Evolutionary conservation across 1,140 invertebrate species (phyloP).

Genomic region (Temnothorax nylanderi): DNA sequence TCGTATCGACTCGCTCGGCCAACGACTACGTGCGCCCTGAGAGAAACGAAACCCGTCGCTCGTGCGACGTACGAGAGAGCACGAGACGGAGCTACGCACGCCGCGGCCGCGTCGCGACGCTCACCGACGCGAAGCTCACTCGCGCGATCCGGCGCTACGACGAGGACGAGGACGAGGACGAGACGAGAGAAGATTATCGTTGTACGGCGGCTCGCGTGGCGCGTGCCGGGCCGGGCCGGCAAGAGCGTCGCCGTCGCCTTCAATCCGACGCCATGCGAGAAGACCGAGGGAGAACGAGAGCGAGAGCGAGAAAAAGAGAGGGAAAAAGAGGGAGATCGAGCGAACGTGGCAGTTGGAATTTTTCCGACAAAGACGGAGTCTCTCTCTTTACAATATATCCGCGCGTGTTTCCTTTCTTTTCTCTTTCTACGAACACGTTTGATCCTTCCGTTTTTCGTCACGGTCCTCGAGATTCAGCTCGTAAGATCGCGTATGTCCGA

Average conservation of each 20-base stretch:
- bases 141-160: slow-evolving; percentile 16
- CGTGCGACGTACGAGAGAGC: not conserved
- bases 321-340: not conserved
- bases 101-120: too few species aligned
- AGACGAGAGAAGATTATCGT: not conserved
- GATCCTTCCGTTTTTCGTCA: not conserved
- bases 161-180: not conserved
- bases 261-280: slow-evolving; percentile 41
- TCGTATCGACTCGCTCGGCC: slow-evolving; percentile 45
- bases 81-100: not conserved
- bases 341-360: not conserved
- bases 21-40: not conserved
- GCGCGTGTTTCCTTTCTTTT: too few species aligned
- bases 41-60: not conserved
- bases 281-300: not conserved
- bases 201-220: slow-evolving; percentile 6
- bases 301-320: not conserved
- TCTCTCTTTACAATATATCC: not conserved
- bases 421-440: not conserved
- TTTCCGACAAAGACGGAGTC: not conserved
- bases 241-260: slow-evolving; percentile 48
- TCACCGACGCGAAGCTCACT: not conserved
- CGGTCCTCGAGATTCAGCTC: not conserved
- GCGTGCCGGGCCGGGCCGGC: slow-evolving; percentile 12
- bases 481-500: not conserved